A percentile compares a stretch with the other conserved stretches of the same genome.
phyloP scores from a whole-genome alignment of 2,113 vertebrate species.

The Rhombomys opimus region DNA sequence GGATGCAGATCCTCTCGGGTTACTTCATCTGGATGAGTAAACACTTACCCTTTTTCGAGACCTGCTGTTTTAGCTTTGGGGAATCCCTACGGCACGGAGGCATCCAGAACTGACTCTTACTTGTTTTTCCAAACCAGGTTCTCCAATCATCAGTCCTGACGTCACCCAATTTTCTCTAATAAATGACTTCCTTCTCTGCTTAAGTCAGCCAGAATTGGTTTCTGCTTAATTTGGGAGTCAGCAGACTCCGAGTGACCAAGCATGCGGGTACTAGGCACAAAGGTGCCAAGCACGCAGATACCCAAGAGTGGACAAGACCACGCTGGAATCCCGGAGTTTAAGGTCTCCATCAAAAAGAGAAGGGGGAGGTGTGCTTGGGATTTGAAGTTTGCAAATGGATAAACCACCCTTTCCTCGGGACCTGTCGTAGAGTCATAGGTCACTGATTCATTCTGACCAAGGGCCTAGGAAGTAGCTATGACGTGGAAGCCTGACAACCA shows the following conservation, averaged over 20 bases:
- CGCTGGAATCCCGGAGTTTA: background rate
- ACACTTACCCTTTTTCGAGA: background rate
- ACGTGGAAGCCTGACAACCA: background rate
- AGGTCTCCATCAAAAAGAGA: background rate
- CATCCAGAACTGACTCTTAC: background rate
- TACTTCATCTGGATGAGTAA: background rate
- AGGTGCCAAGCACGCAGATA: background rate
- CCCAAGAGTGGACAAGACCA: background rate
- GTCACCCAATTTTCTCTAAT: background rate
- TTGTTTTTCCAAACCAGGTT: background rate
- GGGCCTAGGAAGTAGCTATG: slow-evolving; percentile 14
- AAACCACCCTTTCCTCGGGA: background rate
- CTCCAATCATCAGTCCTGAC: background rate
- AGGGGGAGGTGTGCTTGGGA: background rate
- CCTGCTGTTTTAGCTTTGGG: background rate
- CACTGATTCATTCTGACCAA: background rate
- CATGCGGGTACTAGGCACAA: background rate
- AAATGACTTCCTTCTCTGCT: slow-evolving; percentile 31
- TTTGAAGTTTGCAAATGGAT: background rate
- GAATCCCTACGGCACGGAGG: background rate
- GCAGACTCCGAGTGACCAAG: background rate
- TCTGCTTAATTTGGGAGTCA: slow-evolving; percentile 28
- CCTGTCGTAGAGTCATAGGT: background rate
- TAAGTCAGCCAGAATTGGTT: slow-evolving; percentile 24
- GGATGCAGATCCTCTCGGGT: background rate